A percentile compares a stretch with the other conserved stretches of the same genome.
Conservation (phyloP, 2,113 vertebrate species). For the Sisor rabdophorus region DNA sequence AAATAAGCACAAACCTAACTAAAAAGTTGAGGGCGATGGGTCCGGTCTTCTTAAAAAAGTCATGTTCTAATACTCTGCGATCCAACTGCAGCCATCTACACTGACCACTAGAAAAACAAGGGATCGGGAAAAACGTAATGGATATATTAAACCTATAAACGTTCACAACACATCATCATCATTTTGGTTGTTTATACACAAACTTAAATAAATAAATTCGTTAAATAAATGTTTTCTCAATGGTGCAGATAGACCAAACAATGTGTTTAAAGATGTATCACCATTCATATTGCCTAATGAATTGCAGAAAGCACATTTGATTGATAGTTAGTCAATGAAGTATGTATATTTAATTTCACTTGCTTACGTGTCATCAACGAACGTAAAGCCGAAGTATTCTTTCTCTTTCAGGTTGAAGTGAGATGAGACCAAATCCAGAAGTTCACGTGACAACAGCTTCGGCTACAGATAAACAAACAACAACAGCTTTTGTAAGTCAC, state of each 20-base stretch:
- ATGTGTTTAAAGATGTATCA: no score
- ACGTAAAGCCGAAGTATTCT: conserved; percentile 96
- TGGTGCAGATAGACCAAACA: background rate
- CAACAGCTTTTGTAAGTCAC: background rate
- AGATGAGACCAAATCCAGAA: conserved; percentile 95
- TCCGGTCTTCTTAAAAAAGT: conserved; percentile 93
- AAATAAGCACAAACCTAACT: conserved; percentile 76
- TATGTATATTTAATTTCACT: background rate
- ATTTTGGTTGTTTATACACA: background rate
- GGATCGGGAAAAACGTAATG: conserved; percentile 5
- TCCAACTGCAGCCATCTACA: conserved; percentile 97
- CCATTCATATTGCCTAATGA: no score
- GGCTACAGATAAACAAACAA: conserved; percentile 71
- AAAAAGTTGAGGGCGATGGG: conserved; percentile 87
- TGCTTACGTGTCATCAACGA: conserved; percentile 93
- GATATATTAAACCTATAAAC: background rate
- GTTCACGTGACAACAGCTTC: conserved; percentile 95
- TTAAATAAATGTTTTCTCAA: no score
- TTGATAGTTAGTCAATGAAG: no score
- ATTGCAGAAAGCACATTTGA: no score
- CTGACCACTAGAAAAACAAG: conserved; percentile 79
- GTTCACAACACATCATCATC: background rate
- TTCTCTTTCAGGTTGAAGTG: conserved; percentile 99
- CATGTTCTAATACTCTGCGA: conserved; percentile 92
- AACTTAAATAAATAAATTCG: background rate